Evolutionary conservation across 2,888 invertebrate species (phyloP).

Genomic region (Drosophila peninsularis): DNA sequence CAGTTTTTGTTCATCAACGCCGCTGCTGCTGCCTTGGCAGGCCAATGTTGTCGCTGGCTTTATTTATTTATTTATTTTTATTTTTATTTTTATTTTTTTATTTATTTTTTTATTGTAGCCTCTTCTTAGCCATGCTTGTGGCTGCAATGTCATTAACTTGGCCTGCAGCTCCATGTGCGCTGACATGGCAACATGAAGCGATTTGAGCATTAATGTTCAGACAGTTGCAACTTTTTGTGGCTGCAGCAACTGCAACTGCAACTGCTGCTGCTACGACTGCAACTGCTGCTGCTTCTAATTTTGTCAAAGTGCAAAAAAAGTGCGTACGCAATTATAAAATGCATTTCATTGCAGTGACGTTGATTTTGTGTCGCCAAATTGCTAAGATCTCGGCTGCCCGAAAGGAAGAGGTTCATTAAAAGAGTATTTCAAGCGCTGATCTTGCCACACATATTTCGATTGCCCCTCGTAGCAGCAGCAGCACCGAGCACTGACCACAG

Average conservation of each 20-base stretch:
- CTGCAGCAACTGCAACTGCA: constrained; percentile 1
- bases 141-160: constrained; percentile 79
- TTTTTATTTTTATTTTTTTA: not conserved
- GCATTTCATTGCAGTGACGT: constrained; percentile 79
- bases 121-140: constrained; percentile 37
- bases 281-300: constrained; percentile 65
- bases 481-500: constrained; percentile 53
- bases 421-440: constrained; percentile 79
- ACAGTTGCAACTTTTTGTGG: constrained; percentile 45
- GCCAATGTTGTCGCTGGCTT: constrained; percentile 78
- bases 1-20: constrained; percentile 81
- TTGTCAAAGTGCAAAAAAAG: constrained; percentile 74
- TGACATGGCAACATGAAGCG: constrained; percentile 82
- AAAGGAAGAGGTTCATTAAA: constrained; percentile 81
- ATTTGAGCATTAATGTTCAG: constrained; percentile 82
- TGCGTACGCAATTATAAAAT: constrained; percentile 80
- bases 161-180: constrained; percentile 60
- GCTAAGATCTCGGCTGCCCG: constrained; percentile 35
- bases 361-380: constrained; percentile 82
- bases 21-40: constrained; percentile 52
- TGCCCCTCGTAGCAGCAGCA: constrained; percentile 60
- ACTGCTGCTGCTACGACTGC: constrained; percentile 14
- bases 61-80: constrained; percentile 18
- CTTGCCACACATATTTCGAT: constrained; percentile 81
- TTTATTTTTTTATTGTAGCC: constrained; percentile 16